These are phyloP conservation scores for Bolinopsis microptera DNA, from an alignment of 37 sponge, comb jelly and placozoan species.

Conservation along the genomic window DNA sequence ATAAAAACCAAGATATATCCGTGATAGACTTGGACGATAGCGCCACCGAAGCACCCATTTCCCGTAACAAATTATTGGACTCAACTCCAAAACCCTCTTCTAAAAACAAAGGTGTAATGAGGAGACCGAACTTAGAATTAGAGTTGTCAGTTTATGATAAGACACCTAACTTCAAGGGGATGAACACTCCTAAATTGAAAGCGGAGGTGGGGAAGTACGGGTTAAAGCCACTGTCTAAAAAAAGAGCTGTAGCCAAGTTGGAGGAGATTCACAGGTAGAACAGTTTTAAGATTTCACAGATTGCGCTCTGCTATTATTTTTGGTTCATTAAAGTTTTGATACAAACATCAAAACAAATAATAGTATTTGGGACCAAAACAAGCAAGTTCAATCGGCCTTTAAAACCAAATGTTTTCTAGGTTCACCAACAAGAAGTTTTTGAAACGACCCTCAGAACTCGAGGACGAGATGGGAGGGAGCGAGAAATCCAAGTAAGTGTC, in stretches of 20 bases:
- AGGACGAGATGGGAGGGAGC: too few species aligned
- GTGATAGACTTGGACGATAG: neutral
- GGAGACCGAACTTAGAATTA: neutral
- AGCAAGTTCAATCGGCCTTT: too few species aligned
- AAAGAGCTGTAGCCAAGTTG: conserved; percentile 32
- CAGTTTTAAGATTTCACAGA: too few species aligned
- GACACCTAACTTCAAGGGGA: conserved; percentile 7
- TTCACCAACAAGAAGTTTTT: conserved; percentile 60
- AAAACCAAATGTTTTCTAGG: neutral
- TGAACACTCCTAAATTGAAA: conserved; percentile 19
- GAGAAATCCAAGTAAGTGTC: too few species aligned
- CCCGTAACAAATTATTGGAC: neutral
- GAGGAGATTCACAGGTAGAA: conserved; percentile 57
- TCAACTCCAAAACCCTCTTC: neutral
- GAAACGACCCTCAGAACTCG: neutral
- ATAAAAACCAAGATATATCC: neutral
- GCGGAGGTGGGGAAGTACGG: conserved; percentile 30
- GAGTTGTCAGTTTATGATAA: neutral
- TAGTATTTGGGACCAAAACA: too few species aligned
- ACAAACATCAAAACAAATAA: too few species aligned
- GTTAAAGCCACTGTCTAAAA: conserved; percentile 23
- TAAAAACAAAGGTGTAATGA: neutral
- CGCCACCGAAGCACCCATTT: neutral
- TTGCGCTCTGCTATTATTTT: too few species aligned
- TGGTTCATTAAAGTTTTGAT: too few species aligned